These are phyloP conservation scores for Meiosimyza decipiens DNA, from an alignment of 2,888 invertebrate genomes.

Conservation along the genomic window DNA sequence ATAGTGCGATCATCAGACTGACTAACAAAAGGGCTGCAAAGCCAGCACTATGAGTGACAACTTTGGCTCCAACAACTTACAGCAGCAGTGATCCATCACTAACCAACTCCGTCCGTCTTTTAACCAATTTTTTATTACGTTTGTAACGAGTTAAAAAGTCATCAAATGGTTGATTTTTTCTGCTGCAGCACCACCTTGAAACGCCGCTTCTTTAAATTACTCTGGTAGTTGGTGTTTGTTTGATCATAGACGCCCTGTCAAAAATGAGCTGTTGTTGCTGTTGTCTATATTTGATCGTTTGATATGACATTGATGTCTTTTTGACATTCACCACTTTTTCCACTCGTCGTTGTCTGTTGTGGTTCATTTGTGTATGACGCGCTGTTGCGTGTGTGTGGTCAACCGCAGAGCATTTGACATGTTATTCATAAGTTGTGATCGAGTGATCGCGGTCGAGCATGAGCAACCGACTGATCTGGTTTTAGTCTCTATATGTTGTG, in stretches of 20 bases:
- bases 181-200: background rate
- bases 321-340: slow-evolving; percentile 43
- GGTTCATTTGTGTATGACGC: slow-evolving; percentile 21
- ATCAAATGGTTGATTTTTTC: slow-evolving; percentile 17
- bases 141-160: slow-evolving; percentile 3
- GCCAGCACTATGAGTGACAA: too few relatives aligned
- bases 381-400: slow-evolving; percentile 55
- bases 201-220: slow-evolving; percentile 11
- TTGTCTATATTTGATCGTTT: slow-evolving; percentile 19
- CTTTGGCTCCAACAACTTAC: too few relatives aligned
- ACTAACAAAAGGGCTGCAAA: too few relatives aligned
- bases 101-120: too few relatives aligned
- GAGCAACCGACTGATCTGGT: slow-evolving; percentile 2
- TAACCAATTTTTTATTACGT: too few relatives aligned
- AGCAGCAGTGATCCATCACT: too few relatives aligned
- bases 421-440: slow-evolving; percentile 51
- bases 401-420: slow-evolving; percentile 60
- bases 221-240: background rate
- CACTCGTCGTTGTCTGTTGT: slow-evolving; percentile 28
- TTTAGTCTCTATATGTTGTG: background rate
- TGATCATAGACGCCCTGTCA: slow-evolving; percentile 40
- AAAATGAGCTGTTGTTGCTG: slow-evolving; percentile 46
- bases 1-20: background rate
- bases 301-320: slow-evolving; percentile 49
- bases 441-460: background rate